Base-by-base conservation (phyloP, 2,888 invertebrate species). In the Lottia scabra region DNA sequence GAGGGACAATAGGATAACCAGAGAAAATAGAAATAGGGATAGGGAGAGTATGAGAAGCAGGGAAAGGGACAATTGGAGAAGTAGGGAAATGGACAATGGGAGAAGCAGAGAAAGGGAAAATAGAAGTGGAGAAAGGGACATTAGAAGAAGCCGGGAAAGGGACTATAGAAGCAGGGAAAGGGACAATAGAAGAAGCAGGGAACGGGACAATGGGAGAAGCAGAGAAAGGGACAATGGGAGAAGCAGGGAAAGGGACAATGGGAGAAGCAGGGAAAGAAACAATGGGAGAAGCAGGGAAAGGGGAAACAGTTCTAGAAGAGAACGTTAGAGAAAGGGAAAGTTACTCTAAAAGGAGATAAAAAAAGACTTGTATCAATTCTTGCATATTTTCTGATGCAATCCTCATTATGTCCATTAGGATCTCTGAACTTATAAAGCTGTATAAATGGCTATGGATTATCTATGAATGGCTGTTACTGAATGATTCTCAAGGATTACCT, bases 21-120 rank as follows among this genome's bases (percentile, higher is more conserved):
- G 66, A 19, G 19, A 45, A 27, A 66, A 64, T 48, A 46, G 65
- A 65, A 43, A 15, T 8, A 66, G 66, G 44, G 19, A 45, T 12
- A 66, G 66, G n/a, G 19, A 30, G 16, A 16, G 44, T 4, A 66
- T 44, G 30, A 38, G 38, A 66, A n/a, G n/a, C 10, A 66, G 66
- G 44, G 30, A 30, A 43, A 66, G 66, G 44, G 30, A 30, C 5
- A 66, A 45, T 44, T 13, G 26, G n/a, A 64, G 64, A 64, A 27
- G 27, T 0, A 64, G 64, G 30, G 30, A 43, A 43, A 30, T 4
- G 44, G 43, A 30, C 4, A 65, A 16, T 48, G 67, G 66, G 6
- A 38, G 43, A n/a, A n/a, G n/a, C 6, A 65, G 43, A 30, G 30
- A 30, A 38, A 65, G 66, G 44, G 30, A 38, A 38, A 30, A 43